phyloP scores from a whole-genome alignment of 2,113 vertebrate genomes.

The Thunnus maccoyii region DNA sequence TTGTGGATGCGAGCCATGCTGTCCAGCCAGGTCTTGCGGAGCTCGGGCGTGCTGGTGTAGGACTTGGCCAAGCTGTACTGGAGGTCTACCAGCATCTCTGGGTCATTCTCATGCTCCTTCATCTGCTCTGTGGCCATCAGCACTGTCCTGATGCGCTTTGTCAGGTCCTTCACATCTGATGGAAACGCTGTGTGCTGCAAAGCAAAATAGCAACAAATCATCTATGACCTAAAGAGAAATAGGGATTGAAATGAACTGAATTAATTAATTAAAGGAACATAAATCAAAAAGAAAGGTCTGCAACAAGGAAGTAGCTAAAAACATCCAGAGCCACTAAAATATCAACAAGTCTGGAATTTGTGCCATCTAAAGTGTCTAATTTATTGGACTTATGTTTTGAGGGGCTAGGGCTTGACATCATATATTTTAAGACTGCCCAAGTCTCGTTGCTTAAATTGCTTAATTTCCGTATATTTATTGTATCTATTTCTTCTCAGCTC shows the following conservation, averaged over 20 bases:
- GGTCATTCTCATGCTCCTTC: constrained; percentile 98
- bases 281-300: no score
- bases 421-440: background rate
- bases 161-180: constrained; percentile 96
- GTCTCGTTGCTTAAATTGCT: background rate
- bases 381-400: no score
- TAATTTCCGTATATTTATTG: background rate
- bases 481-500: background rate
- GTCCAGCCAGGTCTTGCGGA: constrained; percentile 98
- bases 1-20: constrained; percentile 98
- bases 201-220: background rate
- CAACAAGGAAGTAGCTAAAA: no score
- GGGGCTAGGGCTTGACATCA: background rate
- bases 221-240: no score
- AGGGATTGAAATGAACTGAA: no score
- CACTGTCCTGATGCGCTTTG: constrained; percentile 96
- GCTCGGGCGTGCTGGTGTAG: constrained; percentile 96
- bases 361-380: no score
- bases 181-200: constrained; percentile 94
- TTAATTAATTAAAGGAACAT: no score
- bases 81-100: constrained; percentile 98
- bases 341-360: no score
- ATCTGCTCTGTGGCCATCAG: constrained; percentile 99
- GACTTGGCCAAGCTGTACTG: constrained; percentile 99
- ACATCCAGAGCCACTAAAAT: no score